phyloP scores from a whole-genome alignment of 2,888 invertebrate species.

The Epistrophe grossulariae region DNA sequence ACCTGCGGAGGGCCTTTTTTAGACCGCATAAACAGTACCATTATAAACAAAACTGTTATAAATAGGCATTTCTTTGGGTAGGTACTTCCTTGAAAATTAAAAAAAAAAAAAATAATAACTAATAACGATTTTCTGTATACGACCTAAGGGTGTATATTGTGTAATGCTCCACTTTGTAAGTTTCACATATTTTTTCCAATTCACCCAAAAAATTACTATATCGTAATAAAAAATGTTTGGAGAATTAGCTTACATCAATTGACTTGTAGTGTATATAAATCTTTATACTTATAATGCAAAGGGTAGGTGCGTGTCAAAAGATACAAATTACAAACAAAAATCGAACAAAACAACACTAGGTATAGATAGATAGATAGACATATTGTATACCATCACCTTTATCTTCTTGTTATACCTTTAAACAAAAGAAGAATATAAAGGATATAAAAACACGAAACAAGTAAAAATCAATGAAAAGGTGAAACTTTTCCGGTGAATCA shows the following conservation, averaged over 20 bases:
- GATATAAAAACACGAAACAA: conserved; percentile 15
- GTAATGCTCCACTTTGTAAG: too few species aligned
- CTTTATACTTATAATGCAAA: not conserved
- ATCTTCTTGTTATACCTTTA: not conserved
- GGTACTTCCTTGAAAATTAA: too few species aligned
- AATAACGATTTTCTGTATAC: too few species aligned
- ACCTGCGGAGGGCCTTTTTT: too few species aligned
- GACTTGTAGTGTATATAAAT: not conserved
- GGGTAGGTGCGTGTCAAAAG: conserved; percentile 21
- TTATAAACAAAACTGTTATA: too few species aligned
- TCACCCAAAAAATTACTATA: too few species aligned
- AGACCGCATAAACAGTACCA: too few species aligned
- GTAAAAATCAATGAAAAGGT: conserved; percentile 73
- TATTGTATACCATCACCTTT: not conserved
- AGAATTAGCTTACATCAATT: not conserved
- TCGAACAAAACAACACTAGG: not conserved
- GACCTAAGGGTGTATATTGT: too few species aligned
- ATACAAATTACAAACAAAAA: conserved; percentile 21
- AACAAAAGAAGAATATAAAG: not conserved
- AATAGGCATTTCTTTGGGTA: too few species aligned
- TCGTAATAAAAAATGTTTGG: not conserved
- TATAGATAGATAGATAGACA: too few species aligned
- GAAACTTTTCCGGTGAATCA: conserved; percentile 75
- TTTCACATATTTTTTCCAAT: too few species aligned
- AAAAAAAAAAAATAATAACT: too few species aligned